Evolutionary conservation across 2,888 invertebrate genomes (phyloP).

Genomic region (Eupithecia vulgata): DNA sequence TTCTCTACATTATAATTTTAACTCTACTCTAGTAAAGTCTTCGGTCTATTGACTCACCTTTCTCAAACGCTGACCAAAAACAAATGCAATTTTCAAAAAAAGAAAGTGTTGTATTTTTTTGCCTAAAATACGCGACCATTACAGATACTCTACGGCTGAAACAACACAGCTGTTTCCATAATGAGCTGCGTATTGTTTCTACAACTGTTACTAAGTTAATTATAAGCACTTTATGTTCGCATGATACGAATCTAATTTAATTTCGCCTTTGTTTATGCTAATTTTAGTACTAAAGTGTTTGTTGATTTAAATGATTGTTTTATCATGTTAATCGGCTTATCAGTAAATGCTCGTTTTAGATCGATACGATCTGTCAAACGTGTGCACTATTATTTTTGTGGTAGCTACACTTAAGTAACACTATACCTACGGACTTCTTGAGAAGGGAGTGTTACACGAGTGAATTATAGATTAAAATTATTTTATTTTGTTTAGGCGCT

Average conservation of each 20-base stretch:
- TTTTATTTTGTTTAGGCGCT: too few species aligned
- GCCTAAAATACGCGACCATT: not conserved
- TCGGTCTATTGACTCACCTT: too few species aligned
- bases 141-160: not conserved
- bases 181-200: conserved; percentile 36
- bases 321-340: conserved; percentile 48
- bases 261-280: conserved; percentile 44
- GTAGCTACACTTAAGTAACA: not conserved
- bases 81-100: not conserved
- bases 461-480: too few species aligned
- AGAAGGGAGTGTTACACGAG: too few species aligned
- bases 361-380: conserved; percentile 23
- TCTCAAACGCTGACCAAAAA: not conserved
- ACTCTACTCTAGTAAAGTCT: too few species aligned
- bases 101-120: not conserved
- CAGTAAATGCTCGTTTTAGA: conserved; percentile 27
- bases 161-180: conserved; percentile 12
- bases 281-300: conserved; percentile 51
- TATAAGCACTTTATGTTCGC: conserved; percentile 60
- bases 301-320: conserved; percentile 56
- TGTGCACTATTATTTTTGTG: not conserved
- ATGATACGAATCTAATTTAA: conserved; percentile 62
- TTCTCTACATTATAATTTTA: too few species aligned
- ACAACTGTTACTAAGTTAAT: conserved; percentile 59
- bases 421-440: too few species aligned